Evolutionary conservation across 2,113 vertebrate genomes (phyloP), one percentile per base, ranked within the genome.

Genomic region (Pica pica): DNA sequence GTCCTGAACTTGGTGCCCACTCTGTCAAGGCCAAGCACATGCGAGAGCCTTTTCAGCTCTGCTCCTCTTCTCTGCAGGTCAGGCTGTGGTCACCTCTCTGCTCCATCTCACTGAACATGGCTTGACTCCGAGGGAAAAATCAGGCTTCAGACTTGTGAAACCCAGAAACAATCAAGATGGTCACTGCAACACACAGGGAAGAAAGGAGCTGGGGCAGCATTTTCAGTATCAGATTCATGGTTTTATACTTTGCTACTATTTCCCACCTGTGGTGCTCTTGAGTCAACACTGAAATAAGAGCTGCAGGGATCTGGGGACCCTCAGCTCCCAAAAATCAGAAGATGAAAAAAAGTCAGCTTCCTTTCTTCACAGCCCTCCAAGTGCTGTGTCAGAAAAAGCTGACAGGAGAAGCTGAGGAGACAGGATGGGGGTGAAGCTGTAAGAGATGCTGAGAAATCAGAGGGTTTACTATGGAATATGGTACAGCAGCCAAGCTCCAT

Each of bases 401-500:
- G 37, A 60, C 13, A 53, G 79, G 26, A 81, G 73, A 90, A 70
- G 50, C 39, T 74, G 76, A 77, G 50, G 50, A 83, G 56, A 47
- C 17, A 28, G 76, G 46, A 26, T 39, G 37, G 64, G 57, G 53
- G 22, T 21, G 61, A 93, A 90, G 24, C 49, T 68, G 31, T 4
- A 52, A 77, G 24, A 78, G 76, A 71, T 57, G 78, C 70, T 85
- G 71, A 87, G 82, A 71, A 96, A 70, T 73, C 11, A 4, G 78
- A 90, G 52, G 55, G 67, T 88, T 94, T 84, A 61, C 71, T 77
- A 79, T 10, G 63, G 89, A 95, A 95, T 87, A 67, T 26, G 47
- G 30, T 87, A 37, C 47, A 46, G 39, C 82, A 87, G 91, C 91
- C 95, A 95, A 94, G 55, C n/a, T 83, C 81, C 60, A 28, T 88